Evolutionary conservation across 1,140 invertebrate genomes (phyloP), one percentile per base, ranked within the genome.

Genomic region (Drosophila albomicans): DNA sequence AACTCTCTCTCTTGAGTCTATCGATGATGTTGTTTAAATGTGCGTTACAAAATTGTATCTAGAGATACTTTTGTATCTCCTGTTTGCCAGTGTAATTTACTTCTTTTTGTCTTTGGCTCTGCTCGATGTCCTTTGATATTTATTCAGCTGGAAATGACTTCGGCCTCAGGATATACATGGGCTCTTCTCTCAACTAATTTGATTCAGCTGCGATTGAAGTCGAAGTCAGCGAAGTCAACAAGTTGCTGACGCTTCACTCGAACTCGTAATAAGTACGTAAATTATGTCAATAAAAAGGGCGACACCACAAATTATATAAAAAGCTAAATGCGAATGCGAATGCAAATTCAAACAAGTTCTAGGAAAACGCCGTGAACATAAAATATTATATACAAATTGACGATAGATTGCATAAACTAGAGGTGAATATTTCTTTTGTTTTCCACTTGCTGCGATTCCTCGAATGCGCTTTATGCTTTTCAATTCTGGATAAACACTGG

Each of bases 241-340:
- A 16, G 56, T 74, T 25, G 48, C 30, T 59, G 65, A 59, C 56
- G 66, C 58, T 45, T 70, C 49, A 69, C 63, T 69, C 78, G 75
- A 87, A 87, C 58, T 67, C 76, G 80, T 66, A 59, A 72, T 65
- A 61, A 70, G 57, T 72, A 56, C 75, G 75, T 86, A 86, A 86
- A 87, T 86, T 77, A 79, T 72, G 72, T 86, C 82, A 79, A 87
- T 77, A 79, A 79, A 25, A 32, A 75, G 75, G 79, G 78, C 66
- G 82, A 78, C 59, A 78, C 41, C 46, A 76, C 68, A 76, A 74
- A 70, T 70, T 59, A 75, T 54, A 45, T 35, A 67, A 63, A 25
- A 25, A 4, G 20, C 3, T 1, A 1, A 38, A 57, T 16, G 11
- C n/a, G 52, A 32, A 54, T 45, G 63, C 48, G 67, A 85, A 85